Evolutionary conservation across 2,797 vertebrate species (phyloP).

Genomic region (Heteromormyrus szaboi): DNA sequence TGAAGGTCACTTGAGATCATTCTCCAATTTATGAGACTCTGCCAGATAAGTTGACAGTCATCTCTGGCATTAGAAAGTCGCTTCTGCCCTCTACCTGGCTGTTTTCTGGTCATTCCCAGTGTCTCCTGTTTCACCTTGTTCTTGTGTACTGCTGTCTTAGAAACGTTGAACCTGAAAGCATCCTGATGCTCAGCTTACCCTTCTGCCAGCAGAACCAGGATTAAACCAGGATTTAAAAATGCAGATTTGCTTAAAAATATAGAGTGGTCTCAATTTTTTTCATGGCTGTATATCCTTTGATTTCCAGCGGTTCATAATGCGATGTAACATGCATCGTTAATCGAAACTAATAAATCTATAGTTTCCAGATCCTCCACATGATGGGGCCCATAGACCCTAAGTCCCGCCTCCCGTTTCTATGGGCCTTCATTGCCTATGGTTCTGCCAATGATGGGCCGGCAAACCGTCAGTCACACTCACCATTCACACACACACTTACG

Average conservation of each 20-base stretch:
- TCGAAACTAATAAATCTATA: background rate
- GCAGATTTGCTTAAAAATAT: background rate
- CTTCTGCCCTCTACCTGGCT: too few species aligned
- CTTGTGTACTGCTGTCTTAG: background rate
- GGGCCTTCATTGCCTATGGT: background rate
- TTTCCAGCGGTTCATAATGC: background rate
- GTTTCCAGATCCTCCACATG: background rate
- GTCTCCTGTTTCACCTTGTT: background rate
- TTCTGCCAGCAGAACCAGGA: background rate
- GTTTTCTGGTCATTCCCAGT: too few species aligned
- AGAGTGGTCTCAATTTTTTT: background rate
- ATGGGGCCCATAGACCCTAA: background rate
- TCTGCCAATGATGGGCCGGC: background rate
- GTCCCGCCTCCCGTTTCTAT: background rate
- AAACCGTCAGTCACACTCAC: background rate
- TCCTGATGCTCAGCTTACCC: background rate
- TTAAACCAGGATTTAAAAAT: background rate
- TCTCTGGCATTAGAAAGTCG: too few species aligned
- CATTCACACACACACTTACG: background rate
- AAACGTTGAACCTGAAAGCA: background rate
- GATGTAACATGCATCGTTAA: background rate
- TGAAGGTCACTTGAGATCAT: too few species aligned
- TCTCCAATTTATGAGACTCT: too few species aligned
- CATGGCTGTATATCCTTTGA: background rate
- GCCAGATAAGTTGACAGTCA: too few species aligned